Evolutionary conservation across 2,888 invertebrate species (phyloP).

Genomic region (Rhagium mordax): DNA sequence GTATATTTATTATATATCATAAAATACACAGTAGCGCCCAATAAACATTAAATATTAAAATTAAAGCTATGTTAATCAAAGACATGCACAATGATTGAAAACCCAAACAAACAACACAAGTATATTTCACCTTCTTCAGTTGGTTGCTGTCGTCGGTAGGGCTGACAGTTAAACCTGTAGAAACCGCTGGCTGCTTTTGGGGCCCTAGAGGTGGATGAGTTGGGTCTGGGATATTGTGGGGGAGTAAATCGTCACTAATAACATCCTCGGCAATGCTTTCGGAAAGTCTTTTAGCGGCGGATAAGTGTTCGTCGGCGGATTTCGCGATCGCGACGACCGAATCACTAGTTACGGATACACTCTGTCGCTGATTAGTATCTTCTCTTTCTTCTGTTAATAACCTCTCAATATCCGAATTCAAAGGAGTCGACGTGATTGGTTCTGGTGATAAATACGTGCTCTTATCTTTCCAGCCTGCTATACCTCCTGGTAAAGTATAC

Average conservation of each 20-base stretch:
- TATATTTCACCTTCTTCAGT: slow-evolving; percentile 68
- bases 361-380: background rate
- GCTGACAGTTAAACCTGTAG: slow-evolving; percentile 69
- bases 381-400: background rate
- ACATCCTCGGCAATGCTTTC: slow-evolving; percentile 59
- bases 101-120: slow-evolving; percentile 65
- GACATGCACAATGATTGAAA: slow-evolving; percentile 62
- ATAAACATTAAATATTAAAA: slow-evolving; percentile 46
- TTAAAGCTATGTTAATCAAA: slow-evolving; percentile 55
- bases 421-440: slow-evolving; percentile 57
- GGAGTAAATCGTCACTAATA: slow-evolving; percentile 51
- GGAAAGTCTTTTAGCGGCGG: slow-evolving; percentile 55
- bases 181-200: slow-evolving; percentile 58
- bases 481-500: slow-evolving; percentile 80
- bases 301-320: slow-evolving; percentile 50
- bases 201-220: slow-evolving; percentile 60
- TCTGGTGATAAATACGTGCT: slow-evolving; percentile 83
- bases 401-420: background rate
- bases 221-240: slow-evolving; percentile 42
- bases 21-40: slow-evolving; percentile 42
- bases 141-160: slow-evolving; percentile 64
- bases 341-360: background rate
- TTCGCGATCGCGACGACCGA: slow-evolving; percentile 25
- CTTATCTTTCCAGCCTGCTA: slow-evolving; percentile 87
- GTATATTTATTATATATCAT: slow-evolving; percentile 38